Percentiles rank a stretch among this genome's conserved stretches.
Evolutionary conservation across 2,113 vertebrate species (phyloP).

Genomic region (Upupa epops): DNA sequence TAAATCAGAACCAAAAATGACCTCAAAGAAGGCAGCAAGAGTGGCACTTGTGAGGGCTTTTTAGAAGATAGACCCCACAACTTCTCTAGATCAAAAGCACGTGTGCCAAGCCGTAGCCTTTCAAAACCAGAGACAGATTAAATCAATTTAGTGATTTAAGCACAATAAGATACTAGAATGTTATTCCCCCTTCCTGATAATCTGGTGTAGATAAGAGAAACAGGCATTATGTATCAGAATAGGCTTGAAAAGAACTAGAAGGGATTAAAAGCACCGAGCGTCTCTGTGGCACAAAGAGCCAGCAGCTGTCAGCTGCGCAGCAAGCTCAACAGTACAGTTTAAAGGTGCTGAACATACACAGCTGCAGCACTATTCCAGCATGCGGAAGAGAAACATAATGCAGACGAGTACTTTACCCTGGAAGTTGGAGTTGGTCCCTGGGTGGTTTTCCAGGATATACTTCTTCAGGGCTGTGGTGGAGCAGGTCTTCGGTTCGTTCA

Average conservation of each 20-base stretch:
- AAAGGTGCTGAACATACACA: conserved; percentile 10
- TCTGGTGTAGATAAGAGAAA: background rate
- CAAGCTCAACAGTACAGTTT: background rate
- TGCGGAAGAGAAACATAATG: background rate
- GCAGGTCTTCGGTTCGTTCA: conserved; percentile 99
- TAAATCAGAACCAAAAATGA: background rate
- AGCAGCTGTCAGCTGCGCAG: conserved; percentile 8
- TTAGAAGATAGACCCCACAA: background rate
- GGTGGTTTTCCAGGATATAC: conserved; percentile 89
- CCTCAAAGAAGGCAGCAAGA: background rate
- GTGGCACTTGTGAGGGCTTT: fast-evolving
- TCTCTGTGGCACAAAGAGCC: background rate
- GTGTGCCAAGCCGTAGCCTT: background rate
- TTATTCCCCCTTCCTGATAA: background rate
- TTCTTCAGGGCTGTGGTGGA: conserved; percentile 92
- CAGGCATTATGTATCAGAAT: background rate
- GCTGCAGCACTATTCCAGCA: background rate
- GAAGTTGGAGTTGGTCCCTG: conserved; percentile 87
- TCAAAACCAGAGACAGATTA: background rate
- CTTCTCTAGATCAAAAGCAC: background rate
- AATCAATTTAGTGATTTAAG: background rate
- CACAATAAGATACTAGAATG: background rate
- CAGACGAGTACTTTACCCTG: conserved; percentile 76
- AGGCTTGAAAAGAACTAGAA: background rate
- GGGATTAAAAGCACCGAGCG: background rate